phyloP scores from a whole-genome alignment of 2,888 invertebrate species.

The Dynastes maya region DNA sequence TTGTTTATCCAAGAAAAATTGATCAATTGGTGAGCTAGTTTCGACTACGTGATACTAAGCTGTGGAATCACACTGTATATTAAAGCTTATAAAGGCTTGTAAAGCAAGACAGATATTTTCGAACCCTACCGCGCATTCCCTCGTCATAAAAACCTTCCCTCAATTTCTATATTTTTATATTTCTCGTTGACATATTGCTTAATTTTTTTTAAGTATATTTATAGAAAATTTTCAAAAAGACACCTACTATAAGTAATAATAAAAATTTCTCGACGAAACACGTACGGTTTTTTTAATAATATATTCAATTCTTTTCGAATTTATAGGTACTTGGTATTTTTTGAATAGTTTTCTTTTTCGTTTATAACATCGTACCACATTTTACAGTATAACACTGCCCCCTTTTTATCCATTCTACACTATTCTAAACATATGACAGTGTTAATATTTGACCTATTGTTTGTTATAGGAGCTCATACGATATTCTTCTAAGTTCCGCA shows the following conservation, averaged over 20 bases:
- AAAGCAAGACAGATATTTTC: slow-evolving; percentile 4
- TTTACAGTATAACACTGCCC: slow-evolving; percentile 71
- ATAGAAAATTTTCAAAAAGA: slow-evolving; percentile 2
- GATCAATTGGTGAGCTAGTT: too few species aligned
- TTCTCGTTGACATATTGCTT: slow-evolving; percentile 13
- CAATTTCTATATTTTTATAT: background rate
- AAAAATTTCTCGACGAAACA: background rate
- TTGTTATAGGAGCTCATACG: slow-evolving; percentile 63
- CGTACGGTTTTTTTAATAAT: background rate
- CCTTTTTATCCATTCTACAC: slow-evolving; percentile 67
- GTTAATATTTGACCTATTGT: slow-evolving; percentile 67
- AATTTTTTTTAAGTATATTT: slow-evolving; percentile 6
- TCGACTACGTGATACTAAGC: background rate
- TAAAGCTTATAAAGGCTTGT: too few species aligned
- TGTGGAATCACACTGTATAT: too few species aligned
- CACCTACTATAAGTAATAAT: slow-evolving; percentile 11
- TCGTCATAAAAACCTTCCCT: too few species aligned
- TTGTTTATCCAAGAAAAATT: too few species aligned
- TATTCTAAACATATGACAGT: slow-evolving; percentile 70
- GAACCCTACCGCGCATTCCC: background rate
- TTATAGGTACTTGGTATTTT: slow-evolving; percentile 33
- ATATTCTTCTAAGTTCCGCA: slow-evolving; percentile 53
- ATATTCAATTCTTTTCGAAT: slow-evolving; percentile 5
- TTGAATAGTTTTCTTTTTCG: background rate
- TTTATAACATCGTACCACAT: slow-evolving; percentile 5